Percentiles rank a stretch among this genome's conserved stretches.
Conservation (phyloP, 1,140 invertebrate species). For the Neotoxoptera formosana region DNA sequence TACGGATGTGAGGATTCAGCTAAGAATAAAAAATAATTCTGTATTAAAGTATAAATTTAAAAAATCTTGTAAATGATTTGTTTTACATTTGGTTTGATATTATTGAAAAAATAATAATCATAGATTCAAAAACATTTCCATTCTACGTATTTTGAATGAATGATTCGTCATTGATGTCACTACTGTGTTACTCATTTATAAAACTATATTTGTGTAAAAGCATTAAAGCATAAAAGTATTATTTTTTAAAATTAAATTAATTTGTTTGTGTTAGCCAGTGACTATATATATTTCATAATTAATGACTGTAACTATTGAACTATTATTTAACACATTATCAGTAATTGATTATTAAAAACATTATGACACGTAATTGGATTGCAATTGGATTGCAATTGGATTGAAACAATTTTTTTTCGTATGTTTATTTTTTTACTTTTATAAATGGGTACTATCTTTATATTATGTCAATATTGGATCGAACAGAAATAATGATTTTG, state of each 20-base stretch:
- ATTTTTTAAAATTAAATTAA: too few species aligned
- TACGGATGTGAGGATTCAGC: background rate
- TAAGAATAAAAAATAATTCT: background rate
- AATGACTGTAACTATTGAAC: too few species aligned
- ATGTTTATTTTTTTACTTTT: background rate
- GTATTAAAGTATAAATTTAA: background rate
- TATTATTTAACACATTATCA: background rate
- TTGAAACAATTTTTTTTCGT: too few species aligned
- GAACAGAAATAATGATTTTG: too few species aligned
- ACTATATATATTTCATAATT: background rate
- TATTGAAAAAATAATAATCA: background rate
- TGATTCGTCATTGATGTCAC: background rate
- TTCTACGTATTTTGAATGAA: background rate
- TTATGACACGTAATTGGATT: too few species aligned
- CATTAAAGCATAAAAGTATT: background rate
- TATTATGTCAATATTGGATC: too few species aligned
- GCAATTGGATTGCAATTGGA: too few species aligned
- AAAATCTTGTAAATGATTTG: background rate
- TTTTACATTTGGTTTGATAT: background rate
- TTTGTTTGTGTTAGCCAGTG: background rate
- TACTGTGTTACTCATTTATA: background rate
- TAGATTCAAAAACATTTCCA: background rate
- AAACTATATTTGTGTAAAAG: background rate
- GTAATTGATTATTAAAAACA: background rate
- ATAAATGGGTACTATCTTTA: too few species aligned